Evolutionary conservation across 2,797 vertebrate species (phyloP), one percentile per base, ranked within the genome.

Genomic region (Taeniopygia guttata): DNA sequence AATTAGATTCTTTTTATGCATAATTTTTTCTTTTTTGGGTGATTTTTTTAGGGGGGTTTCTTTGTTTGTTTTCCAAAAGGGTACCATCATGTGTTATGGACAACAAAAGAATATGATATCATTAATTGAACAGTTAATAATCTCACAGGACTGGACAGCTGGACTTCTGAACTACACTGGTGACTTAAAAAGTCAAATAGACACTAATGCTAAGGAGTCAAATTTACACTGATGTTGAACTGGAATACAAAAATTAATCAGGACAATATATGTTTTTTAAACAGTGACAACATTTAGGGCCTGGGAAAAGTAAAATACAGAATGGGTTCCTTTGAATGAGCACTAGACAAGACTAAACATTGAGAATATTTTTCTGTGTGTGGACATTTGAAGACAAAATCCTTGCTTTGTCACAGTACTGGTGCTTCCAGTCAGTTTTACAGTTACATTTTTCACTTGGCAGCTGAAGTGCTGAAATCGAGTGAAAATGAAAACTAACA

Each of bases 361-460:
- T 27, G 23, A 70, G 26, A 70, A 42, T 26, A 46, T 56, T 88
- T 59, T 86, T 59, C 32, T 79, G 7, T n/a, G 21, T 22, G 22
- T 38, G 19, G 11, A 58, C 45, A 67, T 42, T 18, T 64, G 59
- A 69, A 78, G n/a, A 60, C 55, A 40, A 89, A 87, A 59, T 13
- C 14, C 55, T 64, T 51, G 20, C 23, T 96, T 93, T 72, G 27
- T 48, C 60, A 63, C 66, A 84, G 48, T n/a, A 66, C 40, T 62
- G 36, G n/a, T 82, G 51, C 25, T 77, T 89, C 51, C 54, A 90
- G 56, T 67, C 78, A 79, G 55, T 83, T 93, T 69, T 85, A 51
- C 55, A 73, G 69, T 81, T 91, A 55, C 16, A 23, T 86, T 88
- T 93, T 87, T 93, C 58, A 55, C 69, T 93, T 93, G 76, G 73